A percentile compares a stretch with the other conserved stretches of the same genome.
Evolutionary conservation across 2,888 invertebrate genomes (phyloP).

Genomic region (Torymus auratus): DNA sequence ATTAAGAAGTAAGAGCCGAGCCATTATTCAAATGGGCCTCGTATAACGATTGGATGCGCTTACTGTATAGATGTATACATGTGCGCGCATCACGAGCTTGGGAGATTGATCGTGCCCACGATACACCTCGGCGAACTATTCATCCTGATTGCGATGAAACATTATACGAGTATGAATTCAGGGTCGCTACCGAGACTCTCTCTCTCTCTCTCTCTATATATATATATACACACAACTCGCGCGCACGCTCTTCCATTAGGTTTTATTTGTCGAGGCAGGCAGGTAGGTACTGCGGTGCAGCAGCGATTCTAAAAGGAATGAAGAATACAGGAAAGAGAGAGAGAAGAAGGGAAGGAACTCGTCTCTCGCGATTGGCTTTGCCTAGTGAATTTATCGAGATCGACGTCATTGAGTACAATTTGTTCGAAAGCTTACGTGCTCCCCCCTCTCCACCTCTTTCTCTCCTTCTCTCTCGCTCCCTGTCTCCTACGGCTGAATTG

Average conservation of each 20-base stretch:
- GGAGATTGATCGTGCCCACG: constrained; percentile 18
- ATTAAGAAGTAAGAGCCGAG: background rate
- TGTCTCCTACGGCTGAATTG: constrained; percentile 15
- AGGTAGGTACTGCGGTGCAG: background rate
- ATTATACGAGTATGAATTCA: constrained; percentile 28
- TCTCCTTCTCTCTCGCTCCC: background rate
- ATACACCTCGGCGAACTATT: constrained; percentile 12
- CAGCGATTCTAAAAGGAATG: constrained; percentile 12
- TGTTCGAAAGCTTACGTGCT: constrained; percentile 44
- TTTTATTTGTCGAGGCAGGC: constrained; percentile 43
- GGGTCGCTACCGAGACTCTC: constrained; percentile 2
- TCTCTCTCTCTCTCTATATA: too few relatives aligned
- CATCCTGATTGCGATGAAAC: constrained; percentile 36
- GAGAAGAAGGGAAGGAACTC: background rate
- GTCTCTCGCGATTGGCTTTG: constrained; percentile 46
- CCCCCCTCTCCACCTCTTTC: background rate
- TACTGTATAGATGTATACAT: background rate
- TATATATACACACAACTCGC: background rate
- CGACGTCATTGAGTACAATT: constrained; percentile 44
- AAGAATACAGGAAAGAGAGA: constrained; percentile 13
- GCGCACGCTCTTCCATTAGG: constrained; percentile 26
- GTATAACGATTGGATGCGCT: constrained; percentile 4
- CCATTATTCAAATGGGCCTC: constrained; percentile 19
- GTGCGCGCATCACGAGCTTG: background rate
- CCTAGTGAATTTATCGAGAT: constrained; percentile 52